phyloP scores from a whole-genome alignment of 2,113 vertebrate species.

The Nerophis ophidion region DNA sequence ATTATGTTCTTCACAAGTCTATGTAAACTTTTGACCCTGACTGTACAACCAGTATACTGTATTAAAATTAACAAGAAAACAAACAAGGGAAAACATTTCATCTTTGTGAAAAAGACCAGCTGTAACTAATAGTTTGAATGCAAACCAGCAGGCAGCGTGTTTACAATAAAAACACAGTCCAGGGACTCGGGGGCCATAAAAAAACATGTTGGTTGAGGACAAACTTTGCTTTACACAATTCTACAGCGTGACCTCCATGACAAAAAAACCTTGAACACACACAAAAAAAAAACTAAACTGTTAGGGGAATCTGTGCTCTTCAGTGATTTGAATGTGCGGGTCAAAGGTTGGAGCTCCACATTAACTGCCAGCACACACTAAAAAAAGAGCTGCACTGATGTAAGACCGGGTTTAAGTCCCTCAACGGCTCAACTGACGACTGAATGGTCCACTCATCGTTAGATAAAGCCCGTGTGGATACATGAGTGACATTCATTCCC shows the following conservation, averaged over 20 bases:
- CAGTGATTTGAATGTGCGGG: background rate
- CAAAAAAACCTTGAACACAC: background rate
- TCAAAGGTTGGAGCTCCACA: background rate
- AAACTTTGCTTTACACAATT: conserved; percentile 7
- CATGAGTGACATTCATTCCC: background rate
- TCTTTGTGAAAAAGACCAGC: background rate
- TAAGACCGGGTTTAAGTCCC: conserved; percentile 57
- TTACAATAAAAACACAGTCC: conserved; percentile 37
- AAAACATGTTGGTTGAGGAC: conserved; percentile 14
- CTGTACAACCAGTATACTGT: conserved; percentile 9
- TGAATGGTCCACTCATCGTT: conserved; percentile 21
- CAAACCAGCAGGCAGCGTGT: conserved; percentile 7
- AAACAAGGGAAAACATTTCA: background rate
- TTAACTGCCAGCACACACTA: background rate
- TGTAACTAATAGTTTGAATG: conserved; percentile 1
- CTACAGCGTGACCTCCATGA: conserved; percentile 3
- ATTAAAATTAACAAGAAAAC: background rate
- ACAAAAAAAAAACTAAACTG: background rate
- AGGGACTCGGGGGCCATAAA: conserved; percentile 12
- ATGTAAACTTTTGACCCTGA: too few relatives aligned
- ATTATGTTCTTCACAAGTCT: too few relatives aligned
- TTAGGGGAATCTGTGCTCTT: background rate
- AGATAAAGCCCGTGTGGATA: conserved; percentile 19
- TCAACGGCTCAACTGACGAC: conserved; percentile 47
- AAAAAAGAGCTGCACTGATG: conserved; percentile 10